These are phyloP conservation scores for Pocillopora verrucosa DNA, from an alignment of 64 coral and sea anemone genomes.

Conservation along the genomic window DNA sequence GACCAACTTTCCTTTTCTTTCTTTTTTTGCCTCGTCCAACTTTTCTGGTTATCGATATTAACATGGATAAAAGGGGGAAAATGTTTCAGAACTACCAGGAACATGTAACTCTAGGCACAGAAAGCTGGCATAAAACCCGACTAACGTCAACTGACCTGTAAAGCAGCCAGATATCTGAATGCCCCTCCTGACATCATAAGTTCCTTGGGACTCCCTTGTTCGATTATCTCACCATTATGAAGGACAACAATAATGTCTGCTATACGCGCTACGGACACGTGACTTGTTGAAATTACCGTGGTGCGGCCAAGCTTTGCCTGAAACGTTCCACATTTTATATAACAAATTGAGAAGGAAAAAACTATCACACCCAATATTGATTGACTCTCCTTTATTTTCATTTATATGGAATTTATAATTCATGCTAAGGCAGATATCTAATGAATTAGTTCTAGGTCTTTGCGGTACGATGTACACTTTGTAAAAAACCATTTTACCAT, in stretches of 20 bases:
- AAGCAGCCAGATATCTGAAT: constrained; percentile 70
- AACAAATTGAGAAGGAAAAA: no score
- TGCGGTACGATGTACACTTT: background rate
- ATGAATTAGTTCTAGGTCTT: background rate
- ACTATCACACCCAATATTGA: no score
- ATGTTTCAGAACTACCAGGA: no score
- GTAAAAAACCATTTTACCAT: no score
- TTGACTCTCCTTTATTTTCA: no score
- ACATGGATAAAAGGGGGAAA: no score
- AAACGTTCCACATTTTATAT: background rate
- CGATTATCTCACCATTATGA: constrained; percentile 63
- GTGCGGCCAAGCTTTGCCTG: constrained; percentile 75
- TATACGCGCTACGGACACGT: constrained; percentile 66
- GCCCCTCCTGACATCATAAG: constrained; percentile 51
- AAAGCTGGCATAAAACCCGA: background rate
- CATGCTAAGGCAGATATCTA: no score
- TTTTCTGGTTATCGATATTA: no score
- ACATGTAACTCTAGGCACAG: background rate
- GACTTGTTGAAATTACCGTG: constrained; percentile 74
- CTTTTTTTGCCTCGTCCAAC: no score
- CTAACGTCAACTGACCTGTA: constrained; percentile 36
- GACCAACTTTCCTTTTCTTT: no score
- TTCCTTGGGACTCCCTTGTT: constrained; percentile 52
- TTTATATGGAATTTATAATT: no score
- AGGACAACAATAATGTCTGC: constrained; percentile 73